Percentiles rank a stretch among this genome's conserved stretches.
These are phyloP conservation scores for Drosophila ambigua DNA, from an alignment of 1,140 invertebrate species.

Conservation along the genomic window DNA sequence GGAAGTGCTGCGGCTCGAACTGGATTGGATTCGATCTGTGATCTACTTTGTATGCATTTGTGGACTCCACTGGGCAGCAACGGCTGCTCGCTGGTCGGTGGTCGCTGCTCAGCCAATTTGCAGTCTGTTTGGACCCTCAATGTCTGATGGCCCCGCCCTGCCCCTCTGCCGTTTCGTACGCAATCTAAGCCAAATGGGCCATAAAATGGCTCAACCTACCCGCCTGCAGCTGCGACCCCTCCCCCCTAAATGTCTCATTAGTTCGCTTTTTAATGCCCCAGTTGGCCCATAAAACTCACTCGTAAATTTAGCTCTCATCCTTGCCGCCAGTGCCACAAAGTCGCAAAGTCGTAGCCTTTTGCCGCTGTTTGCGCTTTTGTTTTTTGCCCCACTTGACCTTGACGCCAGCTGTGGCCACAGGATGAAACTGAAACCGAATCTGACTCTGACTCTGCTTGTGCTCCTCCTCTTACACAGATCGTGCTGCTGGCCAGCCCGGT, in stretches of 20 bases:
- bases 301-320: constrained; percentile 45
- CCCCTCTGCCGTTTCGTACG: constrained; percentile 13
- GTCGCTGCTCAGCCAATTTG: constrained; percentile 37
- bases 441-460: background rate
- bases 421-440: constrained; percentile 26
- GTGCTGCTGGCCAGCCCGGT: background rate
- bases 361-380: constrained; percentile 15
- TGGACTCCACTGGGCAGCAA: background rate
- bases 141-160: background rate
- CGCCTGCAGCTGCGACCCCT: constrained; percentile 9
- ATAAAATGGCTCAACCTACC: constrained; percentile 41
- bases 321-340: constrained; percentile 9
- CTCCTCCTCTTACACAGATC: background rate
- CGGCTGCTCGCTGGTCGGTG: constrained; percentile 22
- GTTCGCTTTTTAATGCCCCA: constrained; percentile 56
- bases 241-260: constrained; percentile 58
- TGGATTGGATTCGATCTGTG: background rate
- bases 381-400: constrained; percentile 44
- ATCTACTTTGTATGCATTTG: constrained; percentile 64
- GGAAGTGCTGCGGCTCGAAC: constrained; percentile 46
- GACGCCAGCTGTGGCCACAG: constrained; percentile 50
- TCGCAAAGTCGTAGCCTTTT: too few relatives aligned
- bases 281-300: constrained; percentile 49
- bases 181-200: constrained; percentile 53
- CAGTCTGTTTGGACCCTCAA: constrained; percentile 47